phyloP scores from a whole-genome alignment of 2,888 invertebrate genomes.

The Pristionchus exspectatus region DNA sequence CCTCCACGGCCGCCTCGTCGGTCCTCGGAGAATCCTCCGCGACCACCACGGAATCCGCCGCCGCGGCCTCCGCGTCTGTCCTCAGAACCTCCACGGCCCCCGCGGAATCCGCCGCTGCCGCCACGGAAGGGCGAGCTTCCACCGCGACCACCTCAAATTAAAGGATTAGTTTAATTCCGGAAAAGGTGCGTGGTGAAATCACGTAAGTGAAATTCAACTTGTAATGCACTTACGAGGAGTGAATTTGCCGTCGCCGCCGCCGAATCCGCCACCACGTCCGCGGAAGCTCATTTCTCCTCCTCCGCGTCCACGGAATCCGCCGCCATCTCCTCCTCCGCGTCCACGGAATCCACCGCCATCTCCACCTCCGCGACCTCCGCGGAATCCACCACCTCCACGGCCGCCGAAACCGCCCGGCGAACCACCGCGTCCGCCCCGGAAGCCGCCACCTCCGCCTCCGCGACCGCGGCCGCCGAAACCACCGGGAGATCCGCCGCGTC shows the following conservation, averaged over 20 bases:
- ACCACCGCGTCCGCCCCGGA: conserved; percentile 51
- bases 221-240: conserved; percentile 29
- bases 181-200: neutral
- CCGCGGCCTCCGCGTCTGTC: conserved; percentile 52
- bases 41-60: conserved; percentile 53
- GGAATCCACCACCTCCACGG: conserved; percentile 42
- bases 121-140: conserved; percentile 43
- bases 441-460: conserved; percentile 46
- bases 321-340: conserved; percentile 53
- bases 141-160: conserved; percentile 45
- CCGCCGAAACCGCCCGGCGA: conserved; percentile 57
- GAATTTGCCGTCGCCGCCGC: conserved; percentile 59
- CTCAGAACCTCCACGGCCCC: conserved; percentile 51
- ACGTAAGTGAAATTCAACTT: neutral
- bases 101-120: conserved; percentile 46
- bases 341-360: conserved; percentile 54
- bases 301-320: conserved; percentile 50
- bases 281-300: conserved; percentile 57
- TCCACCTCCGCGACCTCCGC: conserved; percentile 55
- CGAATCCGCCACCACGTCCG: conserved; percentile 57
- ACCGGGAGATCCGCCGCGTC: conserved; percentile 55
- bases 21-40: conserved; percentile 56
- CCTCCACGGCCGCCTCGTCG: conserved; percentile 52
- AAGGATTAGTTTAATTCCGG: neutral
- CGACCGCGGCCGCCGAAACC: conserved; percentile 55